Percentiles rank a stretch among this genome's conserved stretches.
Evolutionary conservation across 2,113 vertebrate species (phyloP).

Genomic region (Lethenteron reissneri): DNA sequence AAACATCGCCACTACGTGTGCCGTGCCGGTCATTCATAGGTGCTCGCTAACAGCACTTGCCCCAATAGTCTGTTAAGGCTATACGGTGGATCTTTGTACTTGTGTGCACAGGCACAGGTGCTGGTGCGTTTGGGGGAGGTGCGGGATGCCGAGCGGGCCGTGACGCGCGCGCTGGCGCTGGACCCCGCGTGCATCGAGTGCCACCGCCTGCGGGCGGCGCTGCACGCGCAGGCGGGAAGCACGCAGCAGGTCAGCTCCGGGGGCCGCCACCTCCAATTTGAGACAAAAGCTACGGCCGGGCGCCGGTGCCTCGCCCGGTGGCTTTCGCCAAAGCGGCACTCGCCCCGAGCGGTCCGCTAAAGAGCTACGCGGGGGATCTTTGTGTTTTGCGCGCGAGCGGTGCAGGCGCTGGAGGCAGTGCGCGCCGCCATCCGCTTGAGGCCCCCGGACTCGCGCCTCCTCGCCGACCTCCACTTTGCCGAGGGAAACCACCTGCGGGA

Average conservation of each 20-base stretch:
- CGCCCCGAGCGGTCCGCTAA: too few relatives aligned
- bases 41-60: too few relatives aligned
- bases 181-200: not conserved
- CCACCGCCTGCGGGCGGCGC: not conserved
- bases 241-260: too few relatives aligned
- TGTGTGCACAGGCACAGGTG: not conserved
- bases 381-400: not conserved
- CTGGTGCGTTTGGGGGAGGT: not conserved
- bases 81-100: too few relatives aligned
- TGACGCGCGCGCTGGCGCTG: not conserved
- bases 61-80: too few relatives aligned
- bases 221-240: not conserved
- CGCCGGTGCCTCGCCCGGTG: too few relatives aligned
- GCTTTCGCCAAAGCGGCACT: too few relatives aligned
- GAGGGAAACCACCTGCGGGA: conserved; percentile 75
- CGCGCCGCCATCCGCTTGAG: conserved; percentile 53
- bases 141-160: not conserved
- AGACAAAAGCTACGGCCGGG: too few relatives aligned
- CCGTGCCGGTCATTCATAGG: too few relatives aligned
- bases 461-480: conserved; percentile 62
- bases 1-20: too few relatives aligned
- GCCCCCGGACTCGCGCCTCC: conserved; percentile 41
- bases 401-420: conserved; percentile 46
- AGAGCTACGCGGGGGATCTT: not conserved
- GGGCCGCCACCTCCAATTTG: too few relatives aligned